Evolutionary conservation across 1,140 invertebrate species (phyloP), one percentile per base, ranked within the genome.

Genomic region (Drosophila pseudoobscura): DNA sequence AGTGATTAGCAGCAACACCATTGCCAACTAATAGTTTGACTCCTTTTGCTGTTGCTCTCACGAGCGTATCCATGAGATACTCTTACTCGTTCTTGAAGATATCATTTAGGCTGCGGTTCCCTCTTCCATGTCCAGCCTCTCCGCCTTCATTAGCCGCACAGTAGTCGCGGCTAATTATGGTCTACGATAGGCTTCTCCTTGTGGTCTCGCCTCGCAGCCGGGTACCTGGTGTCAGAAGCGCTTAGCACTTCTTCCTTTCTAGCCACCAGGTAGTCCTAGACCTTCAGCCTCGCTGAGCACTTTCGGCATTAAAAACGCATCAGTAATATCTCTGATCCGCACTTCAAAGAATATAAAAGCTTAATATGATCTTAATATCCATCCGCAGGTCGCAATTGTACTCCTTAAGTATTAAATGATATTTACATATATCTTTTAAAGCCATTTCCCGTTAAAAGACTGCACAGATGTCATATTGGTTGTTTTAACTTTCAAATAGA

Each of bases 1-100:
- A 83, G 65, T 83, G 75, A 83, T 83, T 83, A 82, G 62, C 63
- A 61, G 78, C 78, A 80, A 80, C 78, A 80, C 78, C 78, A 82
- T 62, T 56, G 77, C 56, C 60, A 74, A 56, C 26, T 72, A 72
- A 72, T 73, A 41, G 57, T 49, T 55, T 24, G 26, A 44, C 70
- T 53, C 56, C 56, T 45, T 39, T 39, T 39, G 44, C 44, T 17
- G 20, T 8, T 62, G 64, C 29, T 57, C 54, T 24, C 24, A 64
- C 7, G 4, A 70, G 66, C 46, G 65, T 22, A 57, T 69, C 66
- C 52, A 56, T 43, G 35, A 24, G 45, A 68, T 56, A 56, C 29
- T 35, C 9, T 4, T 39, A 6, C 24, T 5, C 7, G 15, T 29
- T n/a, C 26, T 20, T 46, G 2, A 13, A 54, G 29, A 44, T 73